These are phyloP conservation scores for Catharus minimus DNA, from an alignment of 2,113 vertebrate genomes.

Conservation along the genomic window DNA sequence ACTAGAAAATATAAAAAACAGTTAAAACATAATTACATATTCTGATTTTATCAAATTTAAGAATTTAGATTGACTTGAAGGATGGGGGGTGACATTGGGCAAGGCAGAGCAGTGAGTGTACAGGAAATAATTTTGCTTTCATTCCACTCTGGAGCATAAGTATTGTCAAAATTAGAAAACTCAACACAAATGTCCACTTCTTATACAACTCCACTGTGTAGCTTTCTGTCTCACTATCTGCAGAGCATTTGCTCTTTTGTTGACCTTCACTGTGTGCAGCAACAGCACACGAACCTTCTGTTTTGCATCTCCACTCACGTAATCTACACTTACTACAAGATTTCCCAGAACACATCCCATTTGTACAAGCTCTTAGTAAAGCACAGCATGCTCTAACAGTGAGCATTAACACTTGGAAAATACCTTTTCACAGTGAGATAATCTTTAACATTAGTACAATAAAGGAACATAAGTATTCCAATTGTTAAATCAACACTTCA, in stretches of 20 bases:
- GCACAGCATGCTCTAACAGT: neutral
- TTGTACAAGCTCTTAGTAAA: constrained; percentile 26
- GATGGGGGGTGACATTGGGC: accelerated
- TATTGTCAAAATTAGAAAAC: neutral
- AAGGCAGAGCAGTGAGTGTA: neutral
- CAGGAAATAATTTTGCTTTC: neutral
- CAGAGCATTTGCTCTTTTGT: neutral
- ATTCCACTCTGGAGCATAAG: neutral
- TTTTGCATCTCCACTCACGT: neutral
- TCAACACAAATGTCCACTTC: neutral
- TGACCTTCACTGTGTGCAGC: neutral
- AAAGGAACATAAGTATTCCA: neutral
- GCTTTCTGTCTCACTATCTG: neutral
- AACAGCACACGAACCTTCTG: neutral
- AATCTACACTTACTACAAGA: neutral
- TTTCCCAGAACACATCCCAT: neutral
- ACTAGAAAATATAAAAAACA: neutral
- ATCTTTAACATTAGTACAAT: constrained; percentile 7
- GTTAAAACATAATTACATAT: neutral
- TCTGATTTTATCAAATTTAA: neutral
- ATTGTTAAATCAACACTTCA: constrained; percentile 19
- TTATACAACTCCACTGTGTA: neutral
- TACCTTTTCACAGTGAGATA: neutral
- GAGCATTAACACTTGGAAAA: constrained; percentile 4
- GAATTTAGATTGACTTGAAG: neutral